These are phyloP conservation scores for Clarias batrachus DNA, from an alignment of 2,113 vertebrate species.

Conservation along the genomic window DNA sequence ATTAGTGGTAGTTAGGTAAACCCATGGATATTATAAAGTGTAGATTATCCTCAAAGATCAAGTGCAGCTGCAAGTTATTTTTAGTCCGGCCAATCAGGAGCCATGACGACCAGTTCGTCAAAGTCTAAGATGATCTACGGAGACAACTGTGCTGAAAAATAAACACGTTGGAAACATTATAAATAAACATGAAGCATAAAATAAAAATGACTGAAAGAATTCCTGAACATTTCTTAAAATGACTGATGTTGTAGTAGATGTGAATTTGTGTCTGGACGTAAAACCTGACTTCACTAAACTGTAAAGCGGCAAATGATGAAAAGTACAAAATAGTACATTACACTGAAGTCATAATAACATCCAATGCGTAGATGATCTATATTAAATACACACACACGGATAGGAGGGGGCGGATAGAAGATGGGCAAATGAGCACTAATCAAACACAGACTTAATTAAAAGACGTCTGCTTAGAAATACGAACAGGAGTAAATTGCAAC, in stretches of 20 bases:
- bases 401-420: neutral
- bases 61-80: neutral
- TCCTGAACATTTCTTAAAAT: neutral
- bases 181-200: neutral
- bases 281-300: neutral
- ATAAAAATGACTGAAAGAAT: neutral
- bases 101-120: neutral
- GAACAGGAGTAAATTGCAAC: neutral
- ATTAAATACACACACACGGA: neutral
- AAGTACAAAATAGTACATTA: neutral
- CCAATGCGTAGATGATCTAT: neutral
- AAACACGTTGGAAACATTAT: too few relatives aligned
- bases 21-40: too few relatives aligned
- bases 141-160: neutral
- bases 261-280: neutral
- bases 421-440: neutral
- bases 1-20: too few relatives aligned
- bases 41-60: too few relatives aligned
- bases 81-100: neutral
- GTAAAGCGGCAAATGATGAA: neutral
- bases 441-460: constrained; percentile 18
- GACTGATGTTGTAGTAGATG: neutral
- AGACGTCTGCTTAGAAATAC: constrained; percentile 13
- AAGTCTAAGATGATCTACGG: neutral
- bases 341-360: neutral